Evolutionary conservation across 2,888 invertebrate genomes (phyloP), one percentile per base, ranked within the genome.

Genomic region (Tinea semifulvella): DNA sequence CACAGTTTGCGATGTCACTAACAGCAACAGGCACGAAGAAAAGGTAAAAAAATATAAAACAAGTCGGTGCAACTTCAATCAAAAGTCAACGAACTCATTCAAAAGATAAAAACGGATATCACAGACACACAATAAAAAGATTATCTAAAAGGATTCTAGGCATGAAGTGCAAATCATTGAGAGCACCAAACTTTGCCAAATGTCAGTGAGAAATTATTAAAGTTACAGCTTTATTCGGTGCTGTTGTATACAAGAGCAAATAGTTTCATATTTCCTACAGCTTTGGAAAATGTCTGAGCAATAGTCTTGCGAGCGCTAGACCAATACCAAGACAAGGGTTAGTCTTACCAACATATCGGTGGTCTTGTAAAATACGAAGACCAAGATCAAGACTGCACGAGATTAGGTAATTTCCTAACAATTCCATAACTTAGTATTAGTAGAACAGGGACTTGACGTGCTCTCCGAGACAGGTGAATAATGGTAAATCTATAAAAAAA

Each of bases 31-130:
- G 14, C 17, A 18, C 14, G n/a, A 14, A 31, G 13, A 31, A 13
- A 11, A 31, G n/a, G 13, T n/a, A 7, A 27, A 31, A 38, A 38
- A 38, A 17, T 3, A 38, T n/a, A n/a, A 11, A 20, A 40, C 13
- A 22, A 40, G 13, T 40, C 22, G 40, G 40, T 40, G 40, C 40
- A 40, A 22, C 40, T 40, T 40, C 40, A 40, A 40, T 40, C 40
- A 22, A 7, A 22, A 40, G 40, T 20, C 40, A 40, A 40, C 19
- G 40, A 40, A 20, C 40, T 40, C 40, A 22, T 17, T 40, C 40
- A 40, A 40, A 17, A 40, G 40, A 22, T 40, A 22, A 40, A 8
- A 40, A 40, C 40, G 40, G 40, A 20, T 40, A 40, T 40, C 22
- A 40, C 22, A 40, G 40, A 40, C 40, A 16, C 11, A 40, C 40